A percentile compares a stretch with the other conserved stretches of the same genome.
Conservation (phyloP, 2,888 invertebrate species). For the Chalcis sispes region DNA sequence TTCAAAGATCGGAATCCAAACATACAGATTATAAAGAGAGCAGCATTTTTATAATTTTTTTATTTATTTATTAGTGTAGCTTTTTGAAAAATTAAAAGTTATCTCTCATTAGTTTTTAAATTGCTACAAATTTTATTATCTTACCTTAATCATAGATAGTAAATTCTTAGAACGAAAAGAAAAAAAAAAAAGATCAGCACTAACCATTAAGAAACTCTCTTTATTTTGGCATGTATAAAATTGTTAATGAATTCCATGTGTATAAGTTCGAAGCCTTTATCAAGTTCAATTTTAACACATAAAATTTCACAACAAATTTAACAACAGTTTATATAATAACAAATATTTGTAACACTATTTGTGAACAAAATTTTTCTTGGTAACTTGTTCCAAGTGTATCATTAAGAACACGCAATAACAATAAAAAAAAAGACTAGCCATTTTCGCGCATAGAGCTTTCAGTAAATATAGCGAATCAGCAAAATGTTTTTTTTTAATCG, state of each 20-base stretch:
- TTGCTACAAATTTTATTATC: slow-evolving; percentile 14
- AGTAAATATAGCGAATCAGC: slow-evolving; percentile 7
- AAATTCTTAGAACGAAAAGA: slow-evolving; percentile 36
- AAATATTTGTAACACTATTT: slow-evolving; percentile 33
- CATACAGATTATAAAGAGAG: not conserved
- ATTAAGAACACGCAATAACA: slow-evolving; percentile 26
- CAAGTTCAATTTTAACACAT: no score
- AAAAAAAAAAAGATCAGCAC: slow-evolving; percentile 52
- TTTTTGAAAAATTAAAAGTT: not conserved
- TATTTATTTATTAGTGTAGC: not conserved
- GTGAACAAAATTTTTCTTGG: slow-evolving; percentile 39
- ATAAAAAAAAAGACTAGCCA: slow-evolving; percentile 22
- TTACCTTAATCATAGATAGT: slow-evolving; percentile 35
- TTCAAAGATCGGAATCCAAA: not conserved
- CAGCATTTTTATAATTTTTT: no score
- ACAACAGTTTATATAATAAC: slow-evolving; percentile 37
- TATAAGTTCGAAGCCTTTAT: slow-evolving; percentile 36
- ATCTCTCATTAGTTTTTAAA: slow-evolving; percentile 15
- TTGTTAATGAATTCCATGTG: slow-evolving; percentile 28
- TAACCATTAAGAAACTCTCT: slow-evolving; percentile 56
- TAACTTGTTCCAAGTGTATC: slow-evolving; percentile 29
- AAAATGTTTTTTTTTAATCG: slow-evolving; percentile 8
- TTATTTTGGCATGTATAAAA: slow-evolving; percentile 60
- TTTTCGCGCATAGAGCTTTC: slow-evolving; percentile 9
- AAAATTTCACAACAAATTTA: no score